phyloP scores from a whole-genome alignment of 2,797 vertebrate species.

The Agapornis canus region DNA sequence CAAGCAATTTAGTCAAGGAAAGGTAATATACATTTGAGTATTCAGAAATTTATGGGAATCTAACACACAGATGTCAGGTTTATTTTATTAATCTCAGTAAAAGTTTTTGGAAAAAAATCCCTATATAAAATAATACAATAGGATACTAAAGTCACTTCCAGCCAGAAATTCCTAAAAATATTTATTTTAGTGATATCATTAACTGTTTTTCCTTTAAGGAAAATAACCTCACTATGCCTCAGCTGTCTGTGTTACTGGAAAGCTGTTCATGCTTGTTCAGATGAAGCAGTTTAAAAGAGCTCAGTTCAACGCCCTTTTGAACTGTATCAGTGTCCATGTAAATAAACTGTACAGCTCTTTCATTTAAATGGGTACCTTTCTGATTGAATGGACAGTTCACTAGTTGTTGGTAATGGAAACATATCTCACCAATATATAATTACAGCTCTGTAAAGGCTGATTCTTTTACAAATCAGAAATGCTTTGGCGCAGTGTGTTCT shows the following conservation, averaged over 20 bases:
- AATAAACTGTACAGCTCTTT: background rate
- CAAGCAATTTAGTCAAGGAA: background rate
- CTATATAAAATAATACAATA: background rate
- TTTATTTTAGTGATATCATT: background rate
- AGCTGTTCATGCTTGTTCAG: background rate
- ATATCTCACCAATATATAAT: background rate
- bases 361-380: background rate
- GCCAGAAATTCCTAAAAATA: background rate
- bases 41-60: background rate
- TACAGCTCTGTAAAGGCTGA: background rate
- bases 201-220: background rate
- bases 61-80: background rate
- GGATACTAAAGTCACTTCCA: background rate
- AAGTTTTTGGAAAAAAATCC: rapidly evolving
- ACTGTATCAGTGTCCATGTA: background rate
- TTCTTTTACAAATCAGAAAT: constrained; percentile 1
- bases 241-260: background rate
- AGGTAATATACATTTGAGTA: background rate
- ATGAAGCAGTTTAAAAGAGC: background rate
- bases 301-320: background rate
- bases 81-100: background rate
- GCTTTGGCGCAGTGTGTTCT: background rate
- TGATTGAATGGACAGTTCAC: background rate
- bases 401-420: background rate
- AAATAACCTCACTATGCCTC: background rate